These are phyloP conservation scores for Drosophila micromelanica DNA, from an alignment of 1,140 invertebrate species.

Conservation along the genomic window DNA sequence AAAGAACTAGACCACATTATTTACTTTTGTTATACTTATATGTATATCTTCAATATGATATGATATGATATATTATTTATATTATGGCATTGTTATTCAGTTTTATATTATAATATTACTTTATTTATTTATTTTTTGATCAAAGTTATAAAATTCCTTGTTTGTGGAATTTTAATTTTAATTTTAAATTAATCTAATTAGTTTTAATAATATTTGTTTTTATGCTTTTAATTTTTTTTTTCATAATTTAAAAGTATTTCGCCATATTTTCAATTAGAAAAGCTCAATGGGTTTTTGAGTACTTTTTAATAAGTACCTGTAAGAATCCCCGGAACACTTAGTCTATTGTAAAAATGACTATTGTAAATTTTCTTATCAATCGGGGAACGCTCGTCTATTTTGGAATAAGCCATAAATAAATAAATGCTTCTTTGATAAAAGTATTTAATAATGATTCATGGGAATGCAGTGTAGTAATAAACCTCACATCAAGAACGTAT, in stretches of 20 bases:
- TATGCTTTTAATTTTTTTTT: neutral
- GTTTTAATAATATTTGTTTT: no score
- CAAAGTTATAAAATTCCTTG: no score
- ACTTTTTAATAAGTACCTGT: neutral
- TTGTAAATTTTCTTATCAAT: constrained; percentile 20
- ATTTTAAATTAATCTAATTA: no score
- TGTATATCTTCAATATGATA: no score
- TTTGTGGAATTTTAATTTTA: no score
- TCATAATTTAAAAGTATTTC: no score
- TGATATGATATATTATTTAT: no score
- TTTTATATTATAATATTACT: no score
- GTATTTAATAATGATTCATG: constrained; percentile 18
- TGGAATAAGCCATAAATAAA: constrained; percentile 17
- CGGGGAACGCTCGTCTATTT: neutral
- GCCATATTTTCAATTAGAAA: neutral
- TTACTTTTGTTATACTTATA: no score
- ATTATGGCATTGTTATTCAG: no score
- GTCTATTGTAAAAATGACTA: constrained; percentile 9
- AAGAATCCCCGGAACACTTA: neutral
- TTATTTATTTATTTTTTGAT: no score
- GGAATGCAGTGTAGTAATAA: constrained; percentile 3
- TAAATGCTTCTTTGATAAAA: constrained; percentile 20
- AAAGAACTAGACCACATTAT: no score
- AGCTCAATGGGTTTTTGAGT: neutral
- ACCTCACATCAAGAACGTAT: neutral